A percentile compares a stretch with the other conserved stretches of the same genome.
These are phyloP conservation scores for Maniola hyperantus DNA, from an alignment of 2,888 invertebrate species.

Conservation along the genomic window DNA sequence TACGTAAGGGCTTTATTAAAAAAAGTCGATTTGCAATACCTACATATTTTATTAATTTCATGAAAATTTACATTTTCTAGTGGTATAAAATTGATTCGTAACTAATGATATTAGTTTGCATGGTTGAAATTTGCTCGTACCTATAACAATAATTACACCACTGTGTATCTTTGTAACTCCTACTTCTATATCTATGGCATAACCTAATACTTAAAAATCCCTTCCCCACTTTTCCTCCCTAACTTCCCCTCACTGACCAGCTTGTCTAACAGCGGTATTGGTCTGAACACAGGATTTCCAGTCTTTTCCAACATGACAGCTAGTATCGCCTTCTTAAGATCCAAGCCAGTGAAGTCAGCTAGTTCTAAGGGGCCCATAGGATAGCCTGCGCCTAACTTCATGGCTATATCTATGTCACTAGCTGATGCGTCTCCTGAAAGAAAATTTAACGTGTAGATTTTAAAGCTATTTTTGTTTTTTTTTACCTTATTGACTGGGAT, in stretches of 20 bases:
- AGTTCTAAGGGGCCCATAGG: conserved; percentile 96
- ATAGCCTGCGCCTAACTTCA: conserved; percentile 94
- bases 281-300: conserved; percentile 68
- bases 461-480: background rate
- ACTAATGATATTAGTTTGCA: no score
- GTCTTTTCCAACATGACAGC: conserved; percentile 86
- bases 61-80: no score
- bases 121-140: no score
- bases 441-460: background rate
- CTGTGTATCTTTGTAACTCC: no score
- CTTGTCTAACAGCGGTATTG: conserved; percentile 83
- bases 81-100: no score
- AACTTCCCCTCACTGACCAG: conserved; percentile 88
- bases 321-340: conserved; percentile 87
- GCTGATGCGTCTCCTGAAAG: conserved; percentile 85
- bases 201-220: conserved; percentile 87
- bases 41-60: no score
- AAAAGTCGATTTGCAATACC: no score
- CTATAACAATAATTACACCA: no score
- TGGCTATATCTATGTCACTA: conserved; percentile 92
- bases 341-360: conserved; percentile 91
- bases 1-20: no score
- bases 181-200: no score
- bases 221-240: conserved; percentile 91
- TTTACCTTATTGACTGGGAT: no score